Base-by-base conservation (phyloP, 2,797 vertebrate genomes). In the Euthynnus affinis region DNA sequence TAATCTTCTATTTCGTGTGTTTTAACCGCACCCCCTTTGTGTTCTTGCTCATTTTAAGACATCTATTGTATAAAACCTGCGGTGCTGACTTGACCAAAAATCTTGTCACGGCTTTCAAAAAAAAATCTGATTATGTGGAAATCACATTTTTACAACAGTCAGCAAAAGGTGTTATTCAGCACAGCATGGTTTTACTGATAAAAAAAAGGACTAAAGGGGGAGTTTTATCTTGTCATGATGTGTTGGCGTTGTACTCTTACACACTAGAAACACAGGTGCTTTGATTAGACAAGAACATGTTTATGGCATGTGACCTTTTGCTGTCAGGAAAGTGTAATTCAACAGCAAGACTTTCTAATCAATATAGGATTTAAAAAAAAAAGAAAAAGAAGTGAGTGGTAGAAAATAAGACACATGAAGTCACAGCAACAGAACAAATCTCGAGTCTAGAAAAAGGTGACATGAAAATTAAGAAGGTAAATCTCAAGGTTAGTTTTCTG, bases 181-280 rank as follows among this genome's bases (percentile, higher is more conserved):
- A 63, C 52, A 32, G 37, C 42, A 46, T 0, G 13, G 68, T 69
- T 71, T 49, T 34, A 22, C 77, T 65, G 78, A 88, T 74, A 81
- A 88, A 68, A 88, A 68, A 76, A 70, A 34, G 66, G 69, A 69
- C 72, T 78, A 52, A 80, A 55, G 62, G 57, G 74, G 44, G 55
- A 40, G 18, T 71, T 77, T 86, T 60, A 65, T 80, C 80, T 72
- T 0, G 1, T 40, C n/a, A 3, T 2, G 46, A 63, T 57, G 46
- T 70, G 68, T 72, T 64, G 52, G 37, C 17, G 9, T 76, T 34
- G 65, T 6, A 59, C 55, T 69, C 46, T 42, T 6, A n/a, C 69
- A 78, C 56, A 46, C 51, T 13, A 10, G 22, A 48, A 67, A 60
- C 56, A 23, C 23, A 3, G 18, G 22, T 48, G 49, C 37, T 73